Evolutionary conservation across 2,797 vertebrate species (phyloP).

Genomic region (Leptodactylus fallax): DNA sequence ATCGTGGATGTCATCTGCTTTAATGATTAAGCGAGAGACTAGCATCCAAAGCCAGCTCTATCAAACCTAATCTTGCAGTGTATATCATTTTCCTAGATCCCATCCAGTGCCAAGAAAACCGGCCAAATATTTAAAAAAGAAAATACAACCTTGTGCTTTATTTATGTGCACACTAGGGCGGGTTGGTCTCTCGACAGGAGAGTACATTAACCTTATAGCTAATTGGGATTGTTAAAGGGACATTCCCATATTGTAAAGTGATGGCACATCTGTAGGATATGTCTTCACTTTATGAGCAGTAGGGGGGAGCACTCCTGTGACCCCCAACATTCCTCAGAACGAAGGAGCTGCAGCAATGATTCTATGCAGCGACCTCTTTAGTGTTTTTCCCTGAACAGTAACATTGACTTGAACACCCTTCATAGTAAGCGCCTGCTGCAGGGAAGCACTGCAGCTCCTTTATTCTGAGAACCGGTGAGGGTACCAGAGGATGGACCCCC

Average conservation of each 20-base stretch:
- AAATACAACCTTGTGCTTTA: not conserved
- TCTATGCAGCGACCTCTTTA: no score
- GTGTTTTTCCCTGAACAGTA: no score
- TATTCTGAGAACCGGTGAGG: no score
- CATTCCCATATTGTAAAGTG: no score
- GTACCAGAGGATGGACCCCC: no score
- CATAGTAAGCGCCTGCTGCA: no score
- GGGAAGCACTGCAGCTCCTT: no score
- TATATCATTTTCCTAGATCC: constrained; percentile 31
- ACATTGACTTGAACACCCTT: no score
- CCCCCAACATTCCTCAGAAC: no score
- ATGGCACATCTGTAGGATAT: not conserved
- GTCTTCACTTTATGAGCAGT: no score
- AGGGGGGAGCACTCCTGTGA: no score
- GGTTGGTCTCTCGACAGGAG: not conserved
- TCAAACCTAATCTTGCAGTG: constrained; percentile 18
- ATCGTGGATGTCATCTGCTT: constrained; percentile 43
- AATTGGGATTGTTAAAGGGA: not conserved
- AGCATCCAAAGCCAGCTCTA: constrained; percentile 25
- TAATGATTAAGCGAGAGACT: constrained; percentile 26
- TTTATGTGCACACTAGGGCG: not conserved
- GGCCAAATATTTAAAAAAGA: constrained; percentile 31
- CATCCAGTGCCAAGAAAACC: not conserved
- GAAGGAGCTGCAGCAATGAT: no score
- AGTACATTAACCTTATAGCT: not conserved